Evolutionary conservation across 2,113 vertebrate genomes (phyloP), one percentile per base, ranked within the genome.

Genomic region (Lipophrys pholis): DNA sequence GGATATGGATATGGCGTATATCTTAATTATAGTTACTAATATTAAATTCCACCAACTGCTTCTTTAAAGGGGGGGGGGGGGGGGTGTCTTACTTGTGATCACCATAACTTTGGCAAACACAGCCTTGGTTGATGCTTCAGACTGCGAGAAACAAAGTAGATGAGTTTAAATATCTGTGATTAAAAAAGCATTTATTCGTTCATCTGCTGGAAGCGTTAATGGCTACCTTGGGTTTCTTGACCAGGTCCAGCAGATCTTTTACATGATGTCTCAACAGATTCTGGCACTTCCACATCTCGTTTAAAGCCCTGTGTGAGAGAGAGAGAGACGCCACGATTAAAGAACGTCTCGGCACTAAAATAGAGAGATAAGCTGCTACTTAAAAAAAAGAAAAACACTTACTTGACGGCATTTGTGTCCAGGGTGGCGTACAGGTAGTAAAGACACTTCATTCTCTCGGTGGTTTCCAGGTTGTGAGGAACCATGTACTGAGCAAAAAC

Each of bases 211-310:
- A 21, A 54, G 72, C 45, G 59, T 30, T 50, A 11, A 8, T 5
- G 63, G 87, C 90, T 93, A 99, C 97, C 94, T 99, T 99, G 7
- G 97, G 96, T 86, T 99, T 96, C 87, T 98, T 98, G 76, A 98
- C 93, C 85, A 99, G 91, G 78, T 99, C 98, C 84, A 99, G 94
- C 87, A 99, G 93, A 92, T 99, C 98, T 89, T 98, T 98, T 60
- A 99, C 97, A 78, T 99, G 91, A 82, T 97, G 95, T 78, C 97
- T 93, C 71, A 99, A 88, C 80, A 97, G 89, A 90, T 98, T 99
- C 89, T 99, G 98, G 89, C 97, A 99, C 85, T 99, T 99, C 98
- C 98, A 99, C 98, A 99, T 99, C 93, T 99, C 98, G 87, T 99
- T 99, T 81, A 99, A 84, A 71, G 98, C 98, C 91, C 98, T 99